These are phyloP conservation scores for Trichonephila clavipes DNA, from an alignment of 1,140 invertebrate species.

Conservation along the genomic window DNA sequence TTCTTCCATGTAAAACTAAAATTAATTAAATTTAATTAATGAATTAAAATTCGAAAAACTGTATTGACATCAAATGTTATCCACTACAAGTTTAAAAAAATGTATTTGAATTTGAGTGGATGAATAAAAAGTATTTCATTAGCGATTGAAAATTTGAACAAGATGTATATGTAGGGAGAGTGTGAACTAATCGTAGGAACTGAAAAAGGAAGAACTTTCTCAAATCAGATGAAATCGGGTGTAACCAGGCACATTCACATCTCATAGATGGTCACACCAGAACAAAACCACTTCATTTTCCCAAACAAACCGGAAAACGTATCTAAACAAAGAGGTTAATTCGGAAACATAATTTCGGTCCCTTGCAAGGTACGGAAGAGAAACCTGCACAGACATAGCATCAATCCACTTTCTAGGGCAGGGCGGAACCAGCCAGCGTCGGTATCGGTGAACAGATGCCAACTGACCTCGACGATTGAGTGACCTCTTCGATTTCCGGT, in stretches of 20 bases:
- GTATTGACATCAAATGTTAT: no score
- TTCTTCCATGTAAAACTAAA: no score
- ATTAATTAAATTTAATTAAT: no score
- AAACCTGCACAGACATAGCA: neutral
- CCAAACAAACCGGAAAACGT: neutral
- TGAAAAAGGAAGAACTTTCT: neutral
- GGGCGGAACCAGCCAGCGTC: neutral
- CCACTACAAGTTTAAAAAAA: no score
- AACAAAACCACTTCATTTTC: neutral
- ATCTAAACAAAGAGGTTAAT: neutral
- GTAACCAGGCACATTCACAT: neutral
- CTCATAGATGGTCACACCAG: neutral
- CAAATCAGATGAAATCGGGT: neutral
- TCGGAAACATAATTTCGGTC: neutral
- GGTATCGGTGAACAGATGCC: neutral
- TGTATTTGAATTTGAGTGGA: no score
- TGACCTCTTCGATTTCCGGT: constrained; percentile 21
- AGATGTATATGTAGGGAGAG: no score
- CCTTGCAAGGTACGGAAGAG: neutral
- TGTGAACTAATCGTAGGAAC: no score
- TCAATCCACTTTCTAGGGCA: neutral
- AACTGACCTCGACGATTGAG: neutral
- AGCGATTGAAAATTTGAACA: no score
- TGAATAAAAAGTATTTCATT: no score
- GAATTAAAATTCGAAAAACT: no score